Evolutionary conservation across 1,140 invertebrate genomes (phyloP).

Genomic region (Limonius californicus): DNA sequence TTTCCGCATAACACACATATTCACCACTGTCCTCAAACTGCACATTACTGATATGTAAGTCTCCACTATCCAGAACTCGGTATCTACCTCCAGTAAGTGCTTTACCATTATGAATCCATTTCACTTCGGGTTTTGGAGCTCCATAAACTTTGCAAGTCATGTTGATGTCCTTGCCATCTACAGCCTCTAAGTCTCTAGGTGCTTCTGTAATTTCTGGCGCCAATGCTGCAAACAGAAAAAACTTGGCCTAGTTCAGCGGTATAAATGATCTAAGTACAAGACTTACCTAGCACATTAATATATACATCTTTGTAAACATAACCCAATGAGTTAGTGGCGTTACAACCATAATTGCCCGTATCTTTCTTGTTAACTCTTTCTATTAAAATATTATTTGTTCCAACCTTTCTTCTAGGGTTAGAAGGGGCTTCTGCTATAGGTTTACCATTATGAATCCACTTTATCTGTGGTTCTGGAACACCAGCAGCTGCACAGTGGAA

Average conservation of each 20-base stretch:
- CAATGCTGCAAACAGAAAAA: conserved; percentile 66
- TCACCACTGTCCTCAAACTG: conserved; percentile 80
- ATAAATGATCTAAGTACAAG: conserved; percentile 18
- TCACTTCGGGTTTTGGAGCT: conserved; percentile 90
- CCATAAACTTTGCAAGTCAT: conserved; percentile 93
- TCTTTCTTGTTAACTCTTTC: conserved; percentile 81
- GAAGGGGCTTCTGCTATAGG: conserved; percentile 72
- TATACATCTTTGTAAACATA: conserved; percentile 98
- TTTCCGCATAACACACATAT: conserved; percentile 89
- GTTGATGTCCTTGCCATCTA: conserved; percentile 77
- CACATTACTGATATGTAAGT: conserved; percentile 80
- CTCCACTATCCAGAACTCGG: conserved; percentile 68
- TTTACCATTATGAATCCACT: conserved; percentile 96
- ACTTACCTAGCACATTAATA: conserved; percentile 85
- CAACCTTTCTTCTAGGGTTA: conserved; percentile 69
- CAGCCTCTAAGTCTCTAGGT: conserved; percentile 73
- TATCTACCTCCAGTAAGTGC: conserved; percentile 84
- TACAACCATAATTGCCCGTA: conserved; percentile 97
- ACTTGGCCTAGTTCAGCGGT: too few species aligned
- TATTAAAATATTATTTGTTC: conserved; percentile 75
- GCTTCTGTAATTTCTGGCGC: conserved; percentile 85
- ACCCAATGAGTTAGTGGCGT: conserved; percentile 95
- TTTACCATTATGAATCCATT: conserved; percentile 81
- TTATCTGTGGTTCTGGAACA: conserved; percentile 82
- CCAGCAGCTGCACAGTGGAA: conserved; percentile 88